phyloP scores from a whole-genome alignment of 2,113 vertebrate species.

The Oryzias curvinotus region DNA sequence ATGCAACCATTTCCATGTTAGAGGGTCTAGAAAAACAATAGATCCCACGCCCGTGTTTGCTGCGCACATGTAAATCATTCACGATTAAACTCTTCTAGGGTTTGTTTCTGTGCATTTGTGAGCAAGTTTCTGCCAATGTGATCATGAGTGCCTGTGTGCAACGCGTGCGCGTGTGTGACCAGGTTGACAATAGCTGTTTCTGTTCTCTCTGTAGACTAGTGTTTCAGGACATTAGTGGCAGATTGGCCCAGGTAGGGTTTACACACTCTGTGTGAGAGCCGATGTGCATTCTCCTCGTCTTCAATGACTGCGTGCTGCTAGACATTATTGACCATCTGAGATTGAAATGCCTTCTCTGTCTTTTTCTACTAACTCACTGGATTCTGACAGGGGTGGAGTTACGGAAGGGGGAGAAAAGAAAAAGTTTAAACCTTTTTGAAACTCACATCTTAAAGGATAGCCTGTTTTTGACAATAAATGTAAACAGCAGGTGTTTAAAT shows the following conservation, averaged over 20 bases:
- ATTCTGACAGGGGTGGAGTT: conserved; percentile 78
- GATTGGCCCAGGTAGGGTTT: conserved; percentile 83
- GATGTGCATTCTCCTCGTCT: conserved; percentile 81
- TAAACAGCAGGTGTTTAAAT: too few relatives aligned
- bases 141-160: conserved; percentile 42
- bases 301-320: conserved; percentile 78
- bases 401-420: conserved; percentile 74
- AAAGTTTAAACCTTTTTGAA: conserved; percentile 1
- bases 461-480: too few relatives aligned
- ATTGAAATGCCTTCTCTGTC: conserved; percentile 81
- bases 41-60: too few relatives aligned
- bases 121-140: conserved; percentile 64
- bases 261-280: conserved; percentile 75
- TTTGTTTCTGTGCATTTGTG: conserved; percentile 70
- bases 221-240: conserved; percentile 85
- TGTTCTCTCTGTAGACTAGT: conserved; percentile 86
- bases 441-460: too few relatives aligned
- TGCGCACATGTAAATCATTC: conserved; percentile 27
- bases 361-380: conserved; percentile 82
- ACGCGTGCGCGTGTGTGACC: conserved; percentile 57
- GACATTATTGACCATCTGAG: conserved; percentile 81
- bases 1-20: too few relatives aligned
- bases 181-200: conserved; percentile 83
- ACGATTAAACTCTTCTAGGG: conserved; percentile 59
- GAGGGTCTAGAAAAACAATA: too few relatives aligned